A percentile compares a stretch with the other conserved stretches of the same genome.
phyloP scores from a whole-genome alignment of 2,113 vertebrate genomes.

The Grammomys dolichurus region DNA sequence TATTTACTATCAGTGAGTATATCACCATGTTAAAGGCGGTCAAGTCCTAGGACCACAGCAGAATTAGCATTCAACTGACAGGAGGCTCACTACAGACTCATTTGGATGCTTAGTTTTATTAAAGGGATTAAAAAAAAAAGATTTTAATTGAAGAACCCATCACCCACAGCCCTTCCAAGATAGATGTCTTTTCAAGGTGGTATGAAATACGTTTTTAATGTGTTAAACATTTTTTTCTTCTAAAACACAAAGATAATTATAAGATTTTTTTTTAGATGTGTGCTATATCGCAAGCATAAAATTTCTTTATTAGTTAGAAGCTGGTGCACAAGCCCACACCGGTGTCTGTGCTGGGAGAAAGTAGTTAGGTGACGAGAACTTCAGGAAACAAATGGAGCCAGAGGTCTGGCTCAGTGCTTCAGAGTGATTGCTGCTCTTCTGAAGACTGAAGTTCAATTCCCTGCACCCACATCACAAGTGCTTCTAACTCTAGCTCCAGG shows the following conservation, averaged over 20 bases:
- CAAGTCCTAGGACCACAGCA: too few species aligned
- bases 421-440: neutral
- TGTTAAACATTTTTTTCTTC: neutral
- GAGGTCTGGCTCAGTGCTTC: neutral
- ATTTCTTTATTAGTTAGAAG: neutral
- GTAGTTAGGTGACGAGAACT: neutral
- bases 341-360: neutral
- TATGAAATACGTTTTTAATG: neutral
- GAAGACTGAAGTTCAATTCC: neutral
- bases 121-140: neutral
- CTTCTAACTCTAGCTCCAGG: neutral
- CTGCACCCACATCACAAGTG: neutral
- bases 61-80: neutral
- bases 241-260: neutral
- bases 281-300: neutral
- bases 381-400: neutral
- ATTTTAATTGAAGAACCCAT: fast-evolving
- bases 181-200: neutral
- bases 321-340: neutral
- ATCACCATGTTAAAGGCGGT: neutral
- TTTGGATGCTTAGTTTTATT: too few species aligned
- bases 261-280: neutral
- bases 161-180: fast-evolving
- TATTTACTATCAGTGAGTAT: slow-evolving; percentile 44
- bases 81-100: neutral